phyloP scores from a whole-genome alignment of 2,797 vertebrate species.

The Girardinus metallicus region DNA sequence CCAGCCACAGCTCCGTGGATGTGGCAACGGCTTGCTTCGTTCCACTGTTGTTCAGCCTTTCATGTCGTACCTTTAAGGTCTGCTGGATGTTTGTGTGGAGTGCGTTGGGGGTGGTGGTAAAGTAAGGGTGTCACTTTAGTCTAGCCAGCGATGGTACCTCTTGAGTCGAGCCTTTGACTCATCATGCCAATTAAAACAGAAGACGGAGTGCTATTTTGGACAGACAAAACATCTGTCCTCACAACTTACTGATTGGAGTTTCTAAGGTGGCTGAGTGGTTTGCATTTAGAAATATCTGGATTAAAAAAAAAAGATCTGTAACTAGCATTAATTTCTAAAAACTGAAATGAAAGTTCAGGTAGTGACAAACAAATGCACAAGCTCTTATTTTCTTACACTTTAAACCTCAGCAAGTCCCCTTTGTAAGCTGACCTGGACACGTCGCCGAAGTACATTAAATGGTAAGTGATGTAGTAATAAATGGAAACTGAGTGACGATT shows the following conservation, averaged over 20 bases:
- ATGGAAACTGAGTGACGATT: not conserved
- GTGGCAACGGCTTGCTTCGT: slow-evolving; percentile 49
- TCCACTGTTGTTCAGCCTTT: slow-evolving; percentile 47
- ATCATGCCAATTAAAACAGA: slow-evolving; percentile 78
- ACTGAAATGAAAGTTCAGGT: not conserved
- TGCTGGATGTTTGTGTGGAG: slow-evolving; percentile 49
- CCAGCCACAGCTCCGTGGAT: slow-evolving; percentile 54
- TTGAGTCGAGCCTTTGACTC: slow-evolving; percentile 53
- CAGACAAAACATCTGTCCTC: slow-evolving; percentile 83
- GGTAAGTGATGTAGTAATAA: not conserved
- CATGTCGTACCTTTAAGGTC: slow-evolving; percentile 63
- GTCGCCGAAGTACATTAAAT: not conserved
- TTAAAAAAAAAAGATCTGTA: not conserved
- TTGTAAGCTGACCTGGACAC: not conserved
- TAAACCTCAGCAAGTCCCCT: not conserved
- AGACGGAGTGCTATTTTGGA: slow-evolving; percentile 58
- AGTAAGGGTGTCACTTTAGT: slow-evolving; percentile 63
- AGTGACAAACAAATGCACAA: not conserved
- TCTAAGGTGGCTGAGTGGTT: slow-evolving; percentile 42
- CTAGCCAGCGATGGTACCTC: not conserved
- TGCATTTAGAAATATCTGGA: not conserved
- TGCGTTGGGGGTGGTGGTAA: slow-evolving; percentile 46
- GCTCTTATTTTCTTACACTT: not conserved
- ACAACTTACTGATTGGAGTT: slow-evolving; percentile 68
- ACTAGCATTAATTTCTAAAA: slow-evolving; percentile 1